These are phyloP conservation scores for Terebella lapidaria DNA, from an alignment of 2,888 invertebrate species.

Conservation along the genomic window DNA sequence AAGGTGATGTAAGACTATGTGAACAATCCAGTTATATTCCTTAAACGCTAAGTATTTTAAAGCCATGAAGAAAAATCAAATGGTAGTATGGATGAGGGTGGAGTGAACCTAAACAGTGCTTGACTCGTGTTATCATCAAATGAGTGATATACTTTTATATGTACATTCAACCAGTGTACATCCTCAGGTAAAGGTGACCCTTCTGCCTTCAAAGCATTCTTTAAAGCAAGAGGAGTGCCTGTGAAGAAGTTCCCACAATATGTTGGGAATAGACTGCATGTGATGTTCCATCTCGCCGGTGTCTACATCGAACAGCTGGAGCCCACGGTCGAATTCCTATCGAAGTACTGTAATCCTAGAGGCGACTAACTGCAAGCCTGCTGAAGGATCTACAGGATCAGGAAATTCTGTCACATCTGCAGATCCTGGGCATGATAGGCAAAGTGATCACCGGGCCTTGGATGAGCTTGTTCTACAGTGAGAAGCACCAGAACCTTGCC, in stretches of 20 bases:
- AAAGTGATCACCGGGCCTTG: conserved; percentile 11
- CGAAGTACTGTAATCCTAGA: not conserved
- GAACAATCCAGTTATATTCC: no score
- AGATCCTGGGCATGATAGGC: conserved; percentile 4
- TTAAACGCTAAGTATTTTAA: no score
- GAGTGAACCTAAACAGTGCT: no score
- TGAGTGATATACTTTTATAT: no score
- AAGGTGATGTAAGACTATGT: no score
- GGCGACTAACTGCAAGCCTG: conserved; percentile 2
- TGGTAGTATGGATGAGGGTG: no score
- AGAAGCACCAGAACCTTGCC: conserved; percentile 1
- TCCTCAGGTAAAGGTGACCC: conserved; percentile 7
- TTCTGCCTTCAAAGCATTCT: conserved; percentile 2
- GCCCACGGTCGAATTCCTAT: not conserved
- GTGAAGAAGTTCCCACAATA: not conserved
- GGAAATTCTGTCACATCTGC: conserved; percentile 3
- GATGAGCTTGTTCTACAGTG: conserved; percentile 6
- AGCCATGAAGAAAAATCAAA: no score
- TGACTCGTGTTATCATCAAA: no score
- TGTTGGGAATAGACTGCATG: conserved; percentile 6
- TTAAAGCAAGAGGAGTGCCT: not conserved
- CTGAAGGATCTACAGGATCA: not conserved
- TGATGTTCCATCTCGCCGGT: conserved; percentile 6
- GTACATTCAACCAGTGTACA: no score
- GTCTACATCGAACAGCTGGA: not conserved